phyloP scores from a whole-genome alignment of 2,888 invertebrate species.

The Anaspis maculata region DNA sequence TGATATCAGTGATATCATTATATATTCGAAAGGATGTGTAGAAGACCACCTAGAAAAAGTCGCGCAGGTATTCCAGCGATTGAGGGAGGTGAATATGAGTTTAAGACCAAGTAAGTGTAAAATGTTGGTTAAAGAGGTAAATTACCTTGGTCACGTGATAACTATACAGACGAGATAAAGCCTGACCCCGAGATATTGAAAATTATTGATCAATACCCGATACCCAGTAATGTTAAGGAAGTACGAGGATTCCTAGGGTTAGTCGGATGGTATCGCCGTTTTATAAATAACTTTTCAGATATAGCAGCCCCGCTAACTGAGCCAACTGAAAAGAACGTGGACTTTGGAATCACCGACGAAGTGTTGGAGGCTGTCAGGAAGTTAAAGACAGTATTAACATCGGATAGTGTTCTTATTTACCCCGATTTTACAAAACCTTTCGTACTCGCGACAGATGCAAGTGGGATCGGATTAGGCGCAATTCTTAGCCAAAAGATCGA shows the following conservation, averaged over 20 bases:
- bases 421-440: constrained; percentile 1
- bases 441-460: not conserved
- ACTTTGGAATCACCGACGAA: not conserved
- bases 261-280: constrained; percentile 1
- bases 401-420: not conserved
- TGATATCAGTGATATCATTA: constrained; percentile 6
- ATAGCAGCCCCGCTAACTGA: not conserved
- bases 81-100: constrained; percentile 16
- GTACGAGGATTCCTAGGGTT: not conserved
- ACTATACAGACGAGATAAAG: constrained; percentile 1
- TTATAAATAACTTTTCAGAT: not conserved
- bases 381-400: not conserved
- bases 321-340: not conserved
- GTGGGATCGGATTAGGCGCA: not conserved
- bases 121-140: constrained; percentile 13
- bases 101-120: constrained; percentile 17
- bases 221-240: constrained; percentile 2
- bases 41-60: constrained; percentile 4
- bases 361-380: not conserved
- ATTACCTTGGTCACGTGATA: constrained; percentile 14
- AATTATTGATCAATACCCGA: not conserved
- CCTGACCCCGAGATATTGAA: not conserved
- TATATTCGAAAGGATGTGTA: not conserved
- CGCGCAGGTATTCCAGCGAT: constrained; percentile 9
- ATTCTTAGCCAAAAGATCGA: not conserved